Evolutionary conservation across 2,888 invertebrate genomes (phyloP).

Genomic region (Netelia fuscicornis): DNA sequence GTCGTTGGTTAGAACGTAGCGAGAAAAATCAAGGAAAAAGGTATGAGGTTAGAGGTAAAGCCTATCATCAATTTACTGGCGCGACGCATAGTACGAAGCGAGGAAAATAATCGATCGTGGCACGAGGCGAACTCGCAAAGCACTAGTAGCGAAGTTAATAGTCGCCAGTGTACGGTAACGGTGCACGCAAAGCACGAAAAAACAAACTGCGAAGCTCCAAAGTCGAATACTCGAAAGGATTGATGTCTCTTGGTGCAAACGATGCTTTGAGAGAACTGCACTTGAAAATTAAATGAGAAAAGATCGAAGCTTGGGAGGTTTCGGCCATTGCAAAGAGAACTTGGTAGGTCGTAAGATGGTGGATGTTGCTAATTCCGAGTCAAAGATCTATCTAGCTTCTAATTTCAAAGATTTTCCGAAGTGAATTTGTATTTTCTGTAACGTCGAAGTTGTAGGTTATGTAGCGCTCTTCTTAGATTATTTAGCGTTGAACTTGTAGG

Average conservation of each 20-base stretch:
- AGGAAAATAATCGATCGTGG: constrained; percentile 63
- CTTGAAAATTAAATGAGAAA: constrained; percentile 1
- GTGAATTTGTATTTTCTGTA: background rate
- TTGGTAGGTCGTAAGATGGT: background rate
- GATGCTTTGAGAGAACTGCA: constrained; percentile 17
- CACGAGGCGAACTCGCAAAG: constrained; percentile 50
- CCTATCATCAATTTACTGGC: constrained; percentile 58
- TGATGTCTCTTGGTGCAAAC: background rate
- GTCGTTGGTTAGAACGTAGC: constrained; percentile 18
- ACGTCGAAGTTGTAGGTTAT: background rate
- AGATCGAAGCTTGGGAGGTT: constrained; percentile 2
- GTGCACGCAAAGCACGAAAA: constrained; percentile 27
- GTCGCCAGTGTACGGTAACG: constrained; percentile 53
- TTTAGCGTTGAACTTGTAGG: background rate
- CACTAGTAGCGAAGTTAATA: constrained; percentile 48
- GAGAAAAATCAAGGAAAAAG: constrained; percentile 13
- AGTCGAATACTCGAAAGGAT: constrained; percentile 16
- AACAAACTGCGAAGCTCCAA: constrained; percentile 36
- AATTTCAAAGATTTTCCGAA: background rate
- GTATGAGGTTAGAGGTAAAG: constrained; percentile 20
- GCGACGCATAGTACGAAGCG: constrained; percentile 38
- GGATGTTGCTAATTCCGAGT: background rate
- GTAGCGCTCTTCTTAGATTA: background rate
- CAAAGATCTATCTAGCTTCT: background rate
- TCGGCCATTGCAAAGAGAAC: background rate